Conservation (phyloP, 2,888 invertebrate genomes). For the Oscheius sp. region DNA sequence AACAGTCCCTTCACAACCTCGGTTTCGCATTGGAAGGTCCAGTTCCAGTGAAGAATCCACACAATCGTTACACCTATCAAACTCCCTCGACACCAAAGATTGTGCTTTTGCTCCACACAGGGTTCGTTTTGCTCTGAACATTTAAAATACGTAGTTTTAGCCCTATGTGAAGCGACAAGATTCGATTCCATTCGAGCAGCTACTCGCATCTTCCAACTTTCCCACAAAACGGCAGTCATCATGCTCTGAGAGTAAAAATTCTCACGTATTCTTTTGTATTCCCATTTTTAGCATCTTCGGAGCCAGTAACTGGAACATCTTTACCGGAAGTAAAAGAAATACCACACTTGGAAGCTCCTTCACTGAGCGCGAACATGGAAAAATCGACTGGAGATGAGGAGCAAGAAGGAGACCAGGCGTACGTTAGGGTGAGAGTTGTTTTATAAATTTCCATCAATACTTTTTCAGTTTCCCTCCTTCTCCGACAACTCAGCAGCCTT, state of each 20-base stretch:
- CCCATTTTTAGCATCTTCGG: constrained; percentile 1
- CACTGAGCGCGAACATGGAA: not conserved
- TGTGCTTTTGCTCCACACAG: constrained; percentile 1
- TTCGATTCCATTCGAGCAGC: constrained; percentile 23
- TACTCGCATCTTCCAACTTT: not conserved
- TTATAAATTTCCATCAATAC: not conserved
- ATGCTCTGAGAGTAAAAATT: constrained; percentile 1
- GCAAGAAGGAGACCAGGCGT: constrained; percentile 4
- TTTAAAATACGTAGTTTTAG: not conserved
- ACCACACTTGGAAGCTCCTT: not conserved
- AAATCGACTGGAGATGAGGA: not conserved
- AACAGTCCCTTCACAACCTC: not conserved
- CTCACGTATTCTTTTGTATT: not conserved
- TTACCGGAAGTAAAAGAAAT: not conserved
- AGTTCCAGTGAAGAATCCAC: constrained; percentile 31
- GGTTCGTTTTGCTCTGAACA: not conserved
- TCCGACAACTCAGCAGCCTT: not conserved
- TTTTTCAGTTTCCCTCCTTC: not conserved
- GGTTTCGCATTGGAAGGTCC: constrained; percentile 25
- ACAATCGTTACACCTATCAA: constrained; percentile 14
- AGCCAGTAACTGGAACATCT: not conserved
- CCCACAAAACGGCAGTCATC: not conserved
- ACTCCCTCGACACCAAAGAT: constrained; percentile 14
- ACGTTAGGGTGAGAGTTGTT: constrained; percentile 3
- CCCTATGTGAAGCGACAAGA: not conserved